Conservation (phyloP, 2,113 vertebrate genomes). For the Ariopsis seemanni region DNA sequence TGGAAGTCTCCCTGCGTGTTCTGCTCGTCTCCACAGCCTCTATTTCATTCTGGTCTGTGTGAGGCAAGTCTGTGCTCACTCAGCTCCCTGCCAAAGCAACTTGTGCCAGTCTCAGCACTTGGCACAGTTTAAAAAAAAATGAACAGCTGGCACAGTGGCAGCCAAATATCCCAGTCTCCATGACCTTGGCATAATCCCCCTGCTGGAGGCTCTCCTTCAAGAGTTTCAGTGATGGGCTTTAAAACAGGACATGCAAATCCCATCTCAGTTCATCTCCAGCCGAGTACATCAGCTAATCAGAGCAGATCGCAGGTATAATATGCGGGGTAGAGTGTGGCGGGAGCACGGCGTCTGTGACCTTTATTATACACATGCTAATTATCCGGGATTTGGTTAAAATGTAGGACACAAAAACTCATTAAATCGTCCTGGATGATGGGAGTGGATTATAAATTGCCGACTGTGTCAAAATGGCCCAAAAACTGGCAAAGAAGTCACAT, state of each 20-base stretch:
- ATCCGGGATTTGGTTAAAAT: slow-evolving; percentile 25
- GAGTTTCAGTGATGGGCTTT: slow-evolving; percentile 42
- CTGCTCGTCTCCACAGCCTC: neutral
- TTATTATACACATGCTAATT: neutral
- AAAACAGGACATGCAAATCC: slow-evolving; percentile 36
- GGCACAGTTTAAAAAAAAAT: slow-evolving; percentile 48
- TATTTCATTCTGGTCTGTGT: neutral
- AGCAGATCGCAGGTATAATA: slow-evolving; percentile 43
- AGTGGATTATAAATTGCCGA: neutral
- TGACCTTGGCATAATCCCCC: slow-evolving; percentile 75
- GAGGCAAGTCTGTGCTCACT: slow-evolving; percentile 24
- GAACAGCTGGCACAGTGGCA: slow-evolving; percentile 55
- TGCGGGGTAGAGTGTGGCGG: slow-evolving; percentile 9
- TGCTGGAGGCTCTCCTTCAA: slow-evolving; percentile 60
- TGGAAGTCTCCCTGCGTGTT: neutral
- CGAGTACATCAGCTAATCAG: slow-evolving; percentile 44
- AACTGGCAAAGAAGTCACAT: neutral
- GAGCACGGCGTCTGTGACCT: neutral
- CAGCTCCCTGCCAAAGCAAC: slow-evolving; percentile 12
- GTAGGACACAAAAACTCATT: slow-evolving; percentile 4
- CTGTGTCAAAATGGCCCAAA: neutral
- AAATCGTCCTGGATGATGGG: neutral
- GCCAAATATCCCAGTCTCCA: slow-evolving; percentile 55
- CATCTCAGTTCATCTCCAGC: slow-evolving; percentile 43
- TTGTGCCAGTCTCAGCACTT: slow-evolving; percentile 45